phyloP scores from a whole-genome alignment of 2,888 invertebrate genomes.

The Cepaea hortensis region DNA sequence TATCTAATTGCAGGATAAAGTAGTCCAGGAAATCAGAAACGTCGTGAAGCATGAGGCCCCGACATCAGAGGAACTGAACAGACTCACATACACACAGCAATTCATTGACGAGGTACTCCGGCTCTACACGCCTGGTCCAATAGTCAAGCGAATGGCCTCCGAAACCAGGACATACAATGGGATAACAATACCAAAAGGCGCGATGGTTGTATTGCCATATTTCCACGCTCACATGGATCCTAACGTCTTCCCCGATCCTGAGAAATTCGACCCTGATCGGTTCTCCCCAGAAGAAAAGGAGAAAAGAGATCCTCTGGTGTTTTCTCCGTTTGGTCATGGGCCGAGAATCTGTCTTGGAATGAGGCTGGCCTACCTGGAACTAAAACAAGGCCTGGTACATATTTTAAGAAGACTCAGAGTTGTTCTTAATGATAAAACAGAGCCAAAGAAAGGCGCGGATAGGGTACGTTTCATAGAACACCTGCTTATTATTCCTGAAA shows the following conservation, averaged over 20 bases:
- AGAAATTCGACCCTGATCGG: slow-evolving; percentile 25
- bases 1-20: not conserved
- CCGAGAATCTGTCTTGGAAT: slow-evolving; percentile 20
- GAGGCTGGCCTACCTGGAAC: slow-evolving; percentile 21
- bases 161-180: slow-evolving; percentile 28
- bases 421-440: slow-evolving; percentile 16
- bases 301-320: slow-evolving; percentile 12
- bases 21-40: not conserved
- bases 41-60: not conserved
- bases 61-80: not conserved
- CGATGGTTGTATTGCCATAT: not conserved
- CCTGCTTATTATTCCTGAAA: not conserved
- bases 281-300: slow-evolving; percentile 24
- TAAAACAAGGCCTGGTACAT: slow-evolving; percentile 13
- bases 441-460: not conserved
- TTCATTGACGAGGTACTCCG: not conserved
- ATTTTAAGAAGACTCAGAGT: slow-evolving; percentile 4
- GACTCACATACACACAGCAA: not conserved
- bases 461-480: not conserved
- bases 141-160: not conserved
- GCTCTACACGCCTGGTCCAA: not conserved
- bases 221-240: not conserved
- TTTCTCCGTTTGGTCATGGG: slow-evolving; percentile 28
- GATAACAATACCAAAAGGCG: slow-evolving; percentile 8
- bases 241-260: not conserved